Percentiles rank a stretch among this genome's conserved stretches.
phyloP scores from a whole-genome alignment of 2,113 vertebrate species.

The Peromyscus polionotus region DNA sequence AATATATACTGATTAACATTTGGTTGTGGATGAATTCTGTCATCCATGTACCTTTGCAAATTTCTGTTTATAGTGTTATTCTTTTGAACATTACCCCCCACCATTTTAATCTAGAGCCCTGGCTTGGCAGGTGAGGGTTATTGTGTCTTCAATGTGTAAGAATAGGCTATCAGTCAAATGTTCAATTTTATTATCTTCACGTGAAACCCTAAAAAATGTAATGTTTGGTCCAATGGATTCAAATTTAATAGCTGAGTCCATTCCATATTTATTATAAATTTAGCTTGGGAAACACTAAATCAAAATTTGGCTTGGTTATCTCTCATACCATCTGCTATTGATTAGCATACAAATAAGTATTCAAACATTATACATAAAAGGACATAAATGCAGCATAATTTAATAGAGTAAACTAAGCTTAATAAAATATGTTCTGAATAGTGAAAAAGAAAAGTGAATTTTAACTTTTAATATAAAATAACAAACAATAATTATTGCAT shows the following conservation, averaged over 20 bases:
- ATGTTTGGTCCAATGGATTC: background rate
- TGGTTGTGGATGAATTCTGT: background rate
- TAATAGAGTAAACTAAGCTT: slow-evolving; percentile 33
- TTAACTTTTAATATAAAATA: slow-evolving; percentile 28
- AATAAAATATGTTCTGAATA: slow-evolving; percentile 15
- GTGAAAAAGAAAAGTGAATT: slow-evolving; percentile 17
- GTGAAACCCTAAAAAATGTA: background rate
- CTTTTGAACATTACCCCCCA: background rate
- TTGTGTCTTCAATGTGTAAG: background rate
- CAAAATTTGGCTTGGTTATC: background rate
- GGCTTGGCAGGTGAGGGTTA: background rate
- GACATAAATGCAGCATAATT: slow-evolving; percentile 1
- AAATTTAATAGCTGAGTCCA: slow-evolving; percentile 51
- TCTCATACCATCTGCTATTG: background rate
- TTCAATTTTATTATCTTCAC: background rate
- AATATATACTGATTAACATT: background rate
- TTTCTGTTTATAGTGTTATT: background rate
- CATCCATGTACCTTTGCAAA: background rate
- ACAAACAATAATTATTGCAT: slow-evolving; percentile 4
- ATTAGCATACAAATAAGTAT: slow-evolving; percentile 54
- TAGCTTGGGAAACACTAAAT: slow-evolving; percentile 26
- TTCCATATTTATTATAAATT: slow-evolving; percentile 12
- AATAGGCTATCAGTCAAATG: slow-evolving; percentile 7
- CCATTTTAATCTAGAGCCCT: background rate
- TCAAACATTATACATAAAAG: slow-evolving; percentile 22